Base-by-base conservation (phyloP, 2,113 vertebrate species). In the Cyprinus carpio region DNA sequence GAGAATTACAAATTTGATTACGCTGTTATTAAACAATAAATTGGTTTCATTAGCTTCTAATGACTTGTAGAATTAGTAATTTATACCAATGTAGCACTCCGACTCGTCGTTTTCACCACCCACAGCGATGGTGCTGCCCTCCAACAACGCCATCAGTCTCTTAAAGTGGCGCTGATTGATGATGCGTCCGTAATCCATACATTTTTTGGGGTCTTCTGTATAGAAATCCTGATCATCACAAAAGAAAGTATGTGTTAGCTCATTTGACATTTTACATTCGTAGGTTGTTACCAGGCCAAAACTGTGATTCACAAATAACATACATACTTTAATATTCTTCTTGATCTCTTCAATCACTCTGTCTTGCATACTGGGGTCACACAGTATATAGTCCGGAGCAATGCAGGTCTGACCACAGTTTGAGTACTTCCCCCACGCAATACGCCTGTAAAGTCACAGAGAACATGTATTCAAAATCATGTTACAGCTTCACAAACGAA, bases 341-440 rank as follows among this genome's bases (percentile, higher is more conserved):
- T 93, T 95, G 86, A 99, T 92, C 88, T 95, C 96, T 89, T 96
- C 92, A 75, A 99, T 95, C 16, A 99, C 90, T 13, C 82, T 87
- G 81, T 92, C 89, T 92, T 99, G 96, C 87, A 98, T 94, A 74
- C 95, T 96, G 0, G 95, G 93, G 40, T 97, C 94, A 23, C 98
- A 99, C 12, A 99, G 94, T 89, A 99, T 87, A 91, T 99, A 99
- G 90, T 99, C 98, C 0, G 98, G 98, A 58, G 96, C 97, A 0
- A 97, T 97, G 89, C 98, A 99, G 1, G 96, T 98, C 90, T 99
- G 98, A 29, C 98, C 98, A 34, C 96, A 96, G 93, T 99, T 99
- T 29, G 93, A 91, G 90, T 93, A 99, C 81, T 98, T 98, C 4
- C 97, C 98, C 98, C 97, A 99, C 0, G 97, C 83, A 6, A 98